Evolutionary conservation across 2,888 invertebrate genomes (phyloP).

Genomic region (Byasa hedistus): DNA sequence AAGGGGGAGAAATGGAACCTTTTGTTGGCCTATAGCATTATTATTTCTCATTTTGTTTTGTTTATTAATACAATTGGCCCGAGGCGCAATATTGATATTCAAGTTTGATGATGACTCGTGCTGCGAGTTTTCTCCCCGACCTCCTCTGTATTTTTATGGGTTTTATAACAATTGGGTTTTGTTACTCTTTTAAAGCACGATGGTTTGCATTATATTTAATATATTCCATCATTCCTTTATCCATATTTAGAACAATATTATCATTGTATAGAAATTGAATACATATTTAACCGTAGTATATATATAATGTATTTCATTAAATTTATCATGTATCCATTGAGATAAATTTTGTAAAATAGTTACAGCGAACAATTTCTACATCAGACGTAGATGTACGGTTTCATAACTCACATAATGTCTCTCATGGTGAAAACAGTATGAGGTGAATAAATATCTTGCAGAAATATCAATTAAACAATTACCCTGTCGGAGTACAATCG

Average conservation of each 20-base stretch:
- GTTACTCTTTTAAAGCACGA: conserved; percentile 56
- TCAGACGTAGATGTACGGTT: background rate
- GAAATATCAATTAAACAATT: conserved; percentile 82
- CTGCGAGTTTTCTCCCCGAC: conserved; percentile 64
- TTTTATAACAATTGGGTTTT: conserved; percentile 66
- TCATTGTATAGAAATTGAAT: background rate
- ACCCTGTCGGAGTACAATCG: conserved; percentile 81
- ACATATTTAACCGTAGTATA: background rate
- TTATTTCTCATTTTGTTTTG: conserved; percentile 81
- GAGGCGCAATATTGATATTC: conserved; percentile 81
- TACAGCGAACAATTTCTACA: background rate
- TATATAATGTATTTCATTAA: background rate
- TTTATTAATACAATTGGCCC: conserved; percentile 81
- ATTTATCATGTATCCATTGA: background rate
- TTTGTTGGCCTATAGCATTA: conserved; percentile 80
- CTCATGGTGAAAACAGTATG: conserved; percentile 73
- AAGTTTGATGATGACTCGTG: conserved; percentile 78
- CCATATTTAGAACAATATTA: conserved; percentile 21
- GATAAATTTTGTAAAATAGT: no score
- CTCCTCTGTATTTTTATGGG: conserved; percentile 71
- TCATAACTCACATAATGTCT: conserved; percentile 67
- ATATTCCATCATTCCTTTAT: conserved; percentile 25
- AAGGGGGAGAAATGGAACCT: conserved; percentile 79
- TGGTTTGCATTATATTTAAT: conserved; percentile 40
- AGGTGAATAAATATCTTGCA: conserved; percentile 80